These are phyloP conservation scores for Drosophila atroscutellata DNA, from an alignment of 2,888 invertebrate species.

Conservation along the genomic window DNA sequence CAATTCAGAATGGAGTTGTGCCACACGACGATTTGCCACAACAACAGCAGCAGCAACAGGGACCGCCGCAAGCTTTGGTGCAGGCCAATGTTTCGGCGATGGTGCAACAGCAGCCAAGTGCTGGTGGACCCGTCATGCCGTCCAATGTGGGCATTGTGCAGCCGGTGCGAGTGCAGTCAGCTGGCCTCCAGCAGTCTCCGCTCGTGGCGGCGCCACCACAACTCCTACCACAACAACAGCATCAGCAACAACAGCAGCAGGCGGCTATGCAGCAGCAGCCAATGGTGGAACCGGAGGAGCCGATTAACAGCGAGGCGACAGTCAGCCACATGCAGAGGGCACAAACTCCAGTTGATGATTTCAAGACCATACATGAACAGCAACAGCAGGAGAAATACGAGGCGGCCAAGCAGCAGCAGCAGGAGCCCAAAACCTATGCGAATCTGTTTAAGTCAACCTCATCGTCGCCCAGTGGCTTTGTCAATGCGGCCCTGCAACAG, in stretches of 20 bases:
- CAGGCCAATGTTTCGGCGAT: conserved; percentile 83
- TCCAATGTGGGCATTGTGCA: conserved; percentile 64
- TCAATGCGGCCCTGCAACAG: conserved; percentile 83
- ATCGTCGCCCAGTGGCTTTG: conserved; percentile 83
- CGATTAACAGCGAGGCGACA: conserved; percentile 40
- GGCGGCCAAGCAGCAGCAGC: conserved; percentile 84
- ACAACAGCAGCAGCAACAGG: conserved; percentile 77
- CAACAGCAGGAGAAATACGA: conserved; percentile 84
- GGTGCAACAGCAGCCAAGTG: conserved; percentile 76
- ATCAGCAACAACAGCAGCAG: conserved; percentile 47
- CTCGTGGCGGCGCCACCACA: conserved; percentile 61
- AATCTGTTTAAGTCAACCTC: conserved; percentile 90
- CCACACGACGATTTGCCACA: conserved; percentile 83
- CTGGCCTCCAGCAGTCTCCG: conserved; percentile 77
- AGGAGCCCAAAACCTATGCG: conserved; percentile 94
- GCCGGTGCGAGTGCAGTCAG: conserved; percentile 62
- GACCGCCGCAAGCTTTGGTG: conserved; percentile 84
- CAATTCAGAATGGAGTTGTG: conserved; percentile 83
- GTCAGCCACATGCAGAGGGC: conserved; percentile 67
- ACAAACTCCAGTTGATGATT: conserved; percentile 53
- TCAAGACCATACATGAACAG: conserved; percentile 82
- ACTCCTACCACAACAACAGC: conserved; percentile 47
- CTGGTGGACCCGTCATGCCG: conserved; percentile 52
- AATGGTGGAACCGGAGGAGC: conserved; percentile 51
- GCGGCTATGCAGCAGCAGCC: conserved; percentile 56